Evolutionary conservation across 2,797 vertebrate genomes (phyloP).

Genomic region (Enteromius unitaeniatus): DNA sequence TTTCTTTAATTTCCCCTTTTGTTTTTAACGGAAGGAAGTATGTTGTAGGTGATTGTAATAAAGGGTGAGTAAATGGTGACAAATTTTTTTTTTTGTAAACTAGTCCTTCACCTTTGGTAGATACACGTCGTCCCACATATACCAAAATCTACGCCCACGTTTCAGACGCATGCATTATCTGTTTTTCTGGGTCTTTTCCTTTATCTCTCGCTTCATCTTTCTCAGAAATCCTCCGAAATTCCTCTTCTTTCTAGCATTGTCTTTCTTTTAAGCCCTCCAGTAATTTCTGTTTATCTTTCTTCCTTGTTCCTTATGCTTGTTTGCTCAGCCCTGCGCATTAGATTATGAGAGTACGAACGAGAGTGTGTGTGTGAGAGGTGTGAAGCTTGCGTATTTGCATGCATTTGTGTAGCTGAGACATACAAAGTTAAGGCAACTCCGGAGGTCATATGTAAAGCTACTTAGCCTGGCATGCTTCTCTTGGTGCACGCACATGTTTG

Average conservation of each 20-base stretch:
- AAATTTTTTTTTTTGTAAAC: background rate
- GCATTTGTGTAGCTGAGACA: slow-evolving; percentile 42
- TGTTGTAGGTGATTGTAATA: background rate
- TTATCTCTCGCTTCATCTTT: slow-evolving; percentile 39
- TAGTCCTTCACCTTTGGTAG: background rate
- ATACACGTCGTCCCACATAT: background rate
- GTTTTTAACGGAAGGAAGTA: background rate
- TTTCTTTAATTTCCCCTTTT: background rate
- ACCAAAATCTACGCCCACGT: slow-evolving; percentile 29
- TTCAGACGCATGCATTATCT: slow-evolving; percentile 6
- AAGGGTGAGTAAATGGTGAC: background rate
- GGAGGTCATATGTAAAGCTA: slow-evolving; percentile 51
- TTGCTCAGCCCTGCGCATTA: slow-evolving; percentile 27
- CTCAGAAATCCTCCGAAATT: background rate
- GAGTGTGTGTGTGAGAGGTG: slow-evolving; percentile 31
- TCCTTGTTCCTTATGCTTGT: slow-evolving; percentile 27
- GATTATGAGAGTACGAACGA: background rate
- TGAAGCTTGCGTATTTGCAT: slow-evolving; percentile 51
- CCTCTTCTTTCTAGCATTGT: slow-evolving; percentile 61
- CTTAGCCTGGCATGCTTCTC: slow-evolving; percentile 36
- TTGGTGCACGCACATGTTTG: background rate
- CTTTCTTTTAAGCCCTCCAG: slow-evolving; percentile 24
- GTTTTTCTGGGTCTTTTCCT: slow-evolving; percentile 62
- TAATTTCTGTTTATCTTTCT: slow-evolving; percentile 1
- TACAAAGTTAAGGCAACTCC: slow-evolving; percentile 24